Conservation (phyloP, 2,888 invertebrate species). For the Galerucella pusilla region DNA sequence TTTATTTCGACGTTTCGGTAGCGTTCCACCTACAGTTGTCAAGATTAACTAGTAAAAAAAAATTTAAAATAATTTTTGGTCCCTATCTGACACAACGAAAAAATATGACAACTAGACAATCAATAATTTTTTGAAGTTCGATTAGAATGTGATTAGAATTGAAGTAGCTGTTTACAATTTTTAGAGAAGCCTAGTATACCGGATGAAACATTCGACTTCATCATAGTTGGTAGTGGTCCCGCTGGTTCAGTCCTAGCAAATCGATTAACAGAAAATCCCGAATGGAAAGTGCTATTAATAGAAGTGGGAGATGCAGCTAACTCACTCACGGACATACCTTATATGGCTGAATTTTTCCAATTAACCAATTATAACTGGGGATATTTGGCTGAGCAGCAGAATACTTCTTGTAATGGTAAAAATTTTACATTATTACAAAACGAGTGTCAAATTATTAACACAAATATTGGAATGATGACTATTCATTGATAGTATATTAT, state of each 20-base stretch:
- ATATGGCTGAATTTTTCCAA: conserved; percentile 68
- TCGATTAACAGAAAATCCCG: conserved; percentile 72
- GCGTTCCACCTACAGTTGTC: no score
- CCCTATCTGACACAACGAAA: no score
- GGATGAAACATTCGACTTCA: conserved; percentile 70
- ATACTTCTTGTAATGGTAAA: conserved; percentile 63
- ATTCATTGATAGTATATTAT: no score
- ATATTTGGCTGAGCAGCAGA: conserved; percentile 70
- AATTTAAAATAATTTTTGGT: no score
- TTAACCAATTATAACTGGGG: conserved; percentile 72
- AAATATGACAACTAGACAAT: no score
- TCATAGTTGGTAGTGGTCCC: conserved; percentile 77
- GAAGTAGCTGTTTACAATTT: not conserved
- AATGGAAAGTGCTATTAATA: conserved; percentile 73
- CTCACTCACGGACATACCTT: conserved; percentile 68
- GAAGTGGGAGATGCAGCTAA: conserved; percentile 73
- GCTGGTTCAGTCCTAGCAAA: conserved; percentile 78
- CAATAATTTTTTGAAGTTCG: no score
- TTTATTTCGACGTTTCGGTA: no score
- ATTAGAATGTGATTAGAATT: no score
- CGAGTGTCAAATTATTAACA: no score
- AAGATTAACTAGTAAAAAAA: no score
- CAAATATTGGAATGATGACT: no score
- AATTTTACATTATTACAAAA: not conserved
- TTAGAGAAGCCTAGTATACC: conserved; percentile 12